Evolutionary conservation across 2,113 vertebrate species (phyloP).

Genomic region (Sapajus apella): DNA sequence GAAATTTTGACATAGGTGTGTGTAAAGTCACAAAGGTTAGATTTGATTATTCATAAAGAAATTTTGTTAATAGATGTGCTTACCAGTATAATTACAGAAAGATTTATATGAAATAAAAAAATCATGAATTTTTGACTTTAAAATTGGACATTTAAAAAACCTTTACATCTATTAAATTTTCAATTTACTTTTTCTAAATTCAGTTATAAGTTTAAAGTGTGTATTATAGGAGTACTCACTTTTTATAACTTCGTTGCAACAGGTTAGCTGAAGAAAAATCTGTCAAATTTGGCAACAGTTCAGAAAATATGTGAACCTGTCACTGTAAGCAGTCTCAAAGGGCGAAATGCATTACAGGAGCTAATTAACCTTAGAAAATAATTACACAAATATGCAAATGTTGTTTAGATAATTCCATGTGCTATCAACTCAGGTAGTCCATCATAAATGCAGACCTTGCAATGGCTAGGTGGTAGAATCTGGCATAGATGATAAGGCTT

Average conservation of each 20-base stretch:
- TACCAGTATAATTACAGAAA: conserved; percentile 6
- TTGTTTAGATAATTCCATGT: conserved; percentile 95
- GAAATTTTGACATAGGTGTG: background rate
- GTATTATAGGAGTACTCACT: background rate
- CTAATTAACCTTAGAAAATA: conserved; percentile 99
- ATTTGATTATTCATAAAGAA: conserved; percentile 15
- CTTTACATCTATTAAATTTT: conserved; percentile 62
- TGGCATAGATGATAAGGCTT: conserved; percentile 87
- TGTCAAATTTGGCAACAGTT: conserved; percentile 88
- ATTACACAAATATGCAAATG: conserved; percentile 99
- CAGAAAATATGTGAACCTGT: conserved; percentile 91
- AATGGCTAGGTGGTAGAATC: conserved; percentile 85
- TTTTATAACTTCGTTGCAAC: conserved; percentile 87
- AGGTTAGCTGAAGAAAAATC: conserved; percentile 86
- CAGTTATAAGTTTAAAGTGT: conserved; percentile 24
- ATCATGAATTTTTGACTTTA: conserved; percentile 42
- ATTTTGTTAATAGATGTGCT: background rate
- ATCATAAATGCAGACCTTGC: conserved; percentile 89
- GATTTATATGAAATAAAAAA: background rate
- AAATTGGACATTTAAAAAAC: conserved; percentile 25
- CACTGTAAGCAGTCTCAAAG: conserved; percentile 94
- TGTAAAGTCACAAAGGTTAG: conserved; percentile 1
- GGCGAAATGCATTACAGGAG: conserved; percentile 92
- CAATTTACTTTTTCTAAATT: conserved; percentile 38
- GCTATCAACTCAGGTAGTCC: conserved; percentile 94